Evolutionary conservation across 1,140 invertebrate genomes (phyloP).

Genomic region (Lasaia peninsularis): DNA sequence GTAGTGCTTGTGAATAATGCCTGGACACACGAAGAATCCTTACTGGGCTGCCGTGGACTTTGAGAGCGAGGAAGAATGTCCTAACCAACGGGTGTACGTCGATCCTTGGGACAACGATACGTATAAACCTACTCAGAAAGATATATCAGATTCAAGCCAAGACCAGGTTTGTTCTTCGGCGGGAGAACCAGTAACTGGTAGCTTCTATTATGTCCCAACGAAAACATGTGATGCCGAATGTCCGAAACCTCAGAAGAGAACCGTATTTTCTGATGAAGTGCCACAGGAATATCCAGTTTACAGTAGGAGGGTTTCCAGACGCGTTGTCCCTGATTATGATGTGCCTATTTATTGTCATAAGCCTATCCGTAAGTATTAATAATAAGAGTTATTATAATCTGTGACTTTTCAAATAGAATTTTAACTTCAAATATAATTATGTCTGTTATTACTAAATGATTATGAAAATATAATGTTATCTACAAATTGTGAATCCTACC

Average conservation of each 20-base stretch:
- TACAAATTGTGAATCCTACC: too few relatives aligned
- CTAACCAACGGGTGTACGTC: slow-evolving; percentile 79
- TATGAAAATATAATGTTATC: too few relatives aligned
- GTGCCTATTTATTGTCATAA: slow-evolving; percentile 46
- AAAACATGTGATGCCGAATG: slow-evolving; percentile 69
- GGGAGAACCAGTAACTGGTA: slow-evolving; percentile 76
- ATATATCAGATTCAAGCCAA: slow-evolving; percentile 71
- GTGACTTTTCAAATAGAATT: too few relatives aligned
- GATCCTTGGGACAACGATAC: slow-evolving; percentile 87
- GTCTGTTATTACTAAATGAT: too few relatives aligned
- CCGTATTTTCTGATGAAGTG: slow-evolving; percentile 44
- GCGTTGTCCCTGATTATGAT: slow-evolving; percentile 44
- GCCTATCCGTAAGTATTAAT: slow-evolving; percentile 55
- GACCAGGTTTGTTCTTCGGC: slow-evolving; percentile 70
- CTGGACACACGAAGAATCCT: slow-evolving; percentile 59
- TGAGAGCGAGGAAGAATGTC: slow-evolving; percentile 73
- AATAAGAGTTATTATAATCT: too few relatives aligned
- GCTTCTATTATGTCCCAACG: slow-evolving; percentile 77
- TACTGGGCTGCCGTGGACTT: slow-evolving; percentile 78
- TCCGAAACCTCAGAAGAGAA: slow-evolving; percentile 42
- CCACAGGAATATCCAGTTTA: slow-evolving; percentile 54
- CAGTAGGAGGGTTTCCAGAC: slow-evolving; percentile 46
- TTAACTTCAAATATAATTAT: too few relatives aligned
- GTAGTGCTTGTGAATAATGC: slow-evolving; percentile 48
- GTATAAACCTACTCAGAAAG: slow-evolving; percentile 80